Conservation (phyloP, 2,113 vertebrate species). For the Sorex araneus region DNA sequence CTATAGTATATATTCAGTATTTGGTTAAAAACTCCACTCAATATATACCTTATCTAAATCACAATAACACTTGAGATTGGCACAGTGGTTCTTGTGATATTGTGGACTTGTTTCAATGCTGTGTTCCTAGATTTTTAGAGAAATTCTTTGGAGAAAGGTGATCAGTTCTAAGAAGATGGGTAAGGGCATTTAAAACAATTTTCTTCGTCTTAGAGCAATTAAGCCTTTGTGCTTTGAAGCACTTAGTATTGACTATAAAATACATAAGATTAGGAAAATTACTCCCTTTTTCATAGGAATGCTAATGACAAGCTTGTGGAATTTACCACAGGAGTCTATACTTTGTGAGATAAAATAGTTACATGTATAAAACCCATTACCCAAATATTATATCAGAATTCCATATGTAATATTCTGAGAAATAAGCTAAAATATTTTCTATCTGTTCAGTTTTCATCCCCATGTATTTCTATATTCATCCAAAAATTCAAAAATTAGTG, state of each 20-base stretch:
- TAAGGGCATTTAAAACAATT: neutral
- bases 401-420: neutral
- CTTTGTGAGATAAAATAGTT: neutral
- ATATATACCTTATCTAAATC: neutral
- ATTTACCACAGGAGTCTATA: neutral
- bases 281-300: neutral
- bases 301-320: neutral
- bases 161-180: neutral
- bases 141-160: neutral
- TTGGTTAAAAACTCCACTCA: neutral
- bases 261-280: neutral
- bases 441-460: neutral
- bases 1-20: neutral
- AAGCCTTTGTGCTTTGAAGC: neutral
- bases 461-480: neutral
- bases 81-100: neutral
- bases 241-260: neutral
- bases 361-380: neutral
- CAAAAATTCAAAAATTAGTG: conserved; percentile 9
- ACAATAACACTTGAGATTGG: neutral
- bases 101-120: neutral
- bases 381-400: neutral
- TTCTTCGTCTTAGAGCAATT: neutral
- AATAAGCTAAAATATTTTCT: neutral
- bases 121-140: neutral